A percentile compares a stretch with the other conserved stretches of the same genome.
These are phyloP conservation scores for Dendrocopos noguchii DNA, from an alignment of 2,113 vertebrate genomes.

Conservation along the genomic window DNA sequence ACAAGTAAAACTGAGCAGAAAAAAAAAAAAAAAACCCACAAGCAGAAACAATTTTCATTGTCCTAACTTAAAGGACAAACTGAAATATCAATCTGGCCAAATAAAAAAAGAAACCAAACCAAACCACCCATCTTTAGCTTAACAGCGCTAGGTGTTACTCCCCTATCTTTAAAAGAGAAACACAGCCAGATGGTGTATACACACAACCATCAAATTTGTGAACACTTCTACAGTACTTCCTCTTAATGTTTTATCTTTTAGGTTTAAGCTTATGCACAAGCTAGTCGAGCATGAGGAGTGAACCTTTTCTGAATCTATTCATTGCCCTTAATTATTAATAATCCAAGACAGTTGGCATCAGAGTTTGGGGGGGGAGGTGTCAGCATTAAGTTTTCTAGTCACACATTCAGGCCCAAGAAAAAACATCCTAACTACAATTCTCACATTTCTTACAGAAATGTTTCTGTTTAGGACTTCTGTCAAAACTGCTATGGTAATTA, in stretches of 20 bases:
- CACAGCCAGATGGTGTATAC: not conserved
- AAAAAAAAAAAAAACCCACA: not conserved
- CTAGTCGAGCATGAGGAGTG: not conserved
- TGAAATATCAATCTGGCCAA: not conserved
- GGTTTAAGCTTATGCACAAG: not conserved
- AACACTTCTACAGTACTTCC: not conserved
- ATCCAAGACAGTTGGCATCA: not conserved
- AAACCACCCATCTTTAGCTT: not conserved
- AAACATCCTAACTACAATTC: not conserved
- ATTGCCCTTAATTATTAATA: not conserved
- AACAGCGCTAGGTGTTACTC: not conserved
- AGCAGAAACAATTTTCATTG: not conserved
- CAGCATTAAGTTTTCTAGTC: not conserved
- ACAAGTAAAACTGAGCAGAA: not conserved
- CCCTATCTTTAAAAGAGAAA: not conserved
- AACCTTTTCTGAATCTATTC: not conserved
- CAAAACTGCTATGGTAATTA: not conserved
- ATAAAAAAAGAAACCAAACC: not conserved
- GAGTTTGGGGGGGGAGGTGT: not conserved
- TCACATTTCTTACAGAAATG: not conserved
- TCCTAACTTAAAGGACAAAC: not conserved
- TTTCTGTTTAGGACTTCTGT: not conserved
- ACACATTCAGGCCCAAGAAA: not conserved
- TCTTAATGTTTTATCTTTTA: not conserved
- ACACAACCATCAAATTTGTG: not conserved